These are phyloP conservation scores for Siphamia tubifer DNA, from an alignment of 2,113 vertebrate species.

Conservation along the genomic window DNA sequence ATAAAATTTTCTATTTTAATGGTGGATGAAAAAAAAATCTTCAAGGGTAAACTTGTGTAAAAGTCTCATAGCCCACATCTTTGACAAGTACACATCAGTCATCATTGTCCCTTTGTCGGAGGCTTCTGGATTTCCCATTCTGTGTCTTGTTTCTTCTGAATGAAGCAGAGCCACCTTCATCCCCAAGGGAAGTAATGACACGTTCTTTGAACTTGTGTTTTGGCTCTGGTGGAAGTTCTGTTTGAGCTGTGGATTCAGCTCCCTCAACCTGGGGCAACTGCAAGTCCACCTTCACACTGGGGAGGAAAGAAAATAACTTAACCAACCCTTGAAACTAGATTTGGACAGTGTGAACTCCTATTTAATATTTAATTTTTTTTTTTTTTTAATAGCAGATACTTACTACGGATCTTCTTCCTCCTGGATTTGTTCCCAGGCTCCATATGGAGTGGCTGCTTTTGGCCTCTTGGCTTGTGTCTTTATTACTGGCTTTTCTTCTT, in stretches of 20 bases:
- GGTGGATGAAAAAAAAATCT: neutral
- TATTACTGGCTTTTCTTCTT: neutral
- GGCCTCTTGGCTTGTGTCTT: conserved; percentile 32
- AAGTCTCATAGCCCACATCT: neutral
- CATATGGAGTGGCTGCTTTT: conserved; percentile 81
- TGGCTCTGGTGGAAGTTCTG: conserved; percentile 73
- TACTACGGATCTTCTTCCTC: conserved; percentile 82
- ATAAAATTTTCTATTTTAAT: too few species aligned
- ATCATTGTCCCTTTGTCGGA: conserved; percentile 87
- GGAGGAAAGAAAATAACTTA: neutral
- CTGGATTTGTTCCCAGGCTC: conserved; percentile 86
- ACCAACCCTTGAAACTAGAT: too few species aligned
- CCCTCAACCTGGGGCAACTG: conserved; percentile 86
- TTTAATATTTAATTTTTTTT: too few species aligned
- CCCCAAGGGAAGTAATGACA: conserved; percentile 90
- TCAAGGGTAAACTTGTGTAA: neutral
- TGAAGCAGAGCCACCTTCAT: conserved; percentile 76
- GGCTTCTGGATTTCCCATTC: conserved; percentile 90
- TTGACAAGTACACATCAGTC: conserved; percentile 71
- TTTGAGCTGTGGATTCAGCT: conserved; percentile 27
- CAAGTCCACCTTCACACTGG: conserved; percentile 87
- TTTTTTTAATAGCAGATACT: conserved; percentile 53
- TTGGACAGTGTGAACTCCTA: neutral
- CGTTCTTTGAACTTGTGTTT: conserved; percentile 91
- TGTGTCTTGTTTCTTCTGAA: conserved; percentile 93